Evolutionary conservation across 2,888 invertebrate species (phyloP), one percentile per base, ranked within the genome.

Genomic region (Steinernema carpocapsae): DNA sequence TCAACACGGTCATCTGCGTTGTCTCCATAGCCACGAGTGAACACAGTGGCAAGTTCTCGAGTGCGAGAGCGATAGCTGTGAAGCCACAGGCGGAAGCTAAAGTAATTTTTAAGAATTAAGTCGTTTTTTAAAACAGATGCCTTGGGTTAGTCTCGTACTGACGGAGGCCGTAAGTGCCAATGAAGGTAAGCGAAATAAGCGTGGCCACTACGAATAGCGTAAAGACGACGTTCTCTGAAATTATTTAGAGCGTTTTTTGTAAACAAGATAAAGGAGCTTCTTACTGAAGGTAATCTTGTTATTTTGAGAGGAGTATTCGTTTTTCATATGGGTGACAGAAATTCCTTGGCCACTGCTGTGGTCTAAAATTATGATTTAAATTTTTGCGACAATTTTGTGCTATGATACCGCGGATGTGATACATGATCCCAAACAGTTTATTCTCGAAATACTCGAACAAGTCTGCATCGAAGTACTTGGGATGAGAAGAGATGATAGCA

Each of bases 81-180:
- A 4, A 64, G 37, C 64, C 64, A 64, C 17, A 64, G 64, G 32
- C 64, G 64, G 32, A 64, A 64, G 26, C 64, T 64, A 48, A 48
- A 48, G n/a, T 10, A 17, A 17, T 3, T 10, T 4, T 48, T 48
- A 12, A 6, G 26, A 14, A 19, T 22, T 17, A 6, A 4, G 22
- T 56, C 14, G 4, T 24, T 56, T 56, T 7, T 7, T 56, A 24
- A 6, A 19, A 48, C 19, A 19, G 48, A 14, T 48, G 32, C 64
- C 64, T 64, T 3, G 64, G 64, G 29, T 64, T 64, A 1, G 32
- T 64, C 26, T 64, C 64, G 14, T 64, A 64, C 29, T 64, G 29
- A 32, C 64, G 64, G 4, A 64, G 17, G 4, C 64, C 64, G 32
- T 64, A 64, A 1, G 64, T 64, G 29, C 64, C 64, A 32, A 64